Evolutionary conservation across 2,888 invertebrate genomes (phyloP).

Genomic region (Drosophila lacicola): DNA sequence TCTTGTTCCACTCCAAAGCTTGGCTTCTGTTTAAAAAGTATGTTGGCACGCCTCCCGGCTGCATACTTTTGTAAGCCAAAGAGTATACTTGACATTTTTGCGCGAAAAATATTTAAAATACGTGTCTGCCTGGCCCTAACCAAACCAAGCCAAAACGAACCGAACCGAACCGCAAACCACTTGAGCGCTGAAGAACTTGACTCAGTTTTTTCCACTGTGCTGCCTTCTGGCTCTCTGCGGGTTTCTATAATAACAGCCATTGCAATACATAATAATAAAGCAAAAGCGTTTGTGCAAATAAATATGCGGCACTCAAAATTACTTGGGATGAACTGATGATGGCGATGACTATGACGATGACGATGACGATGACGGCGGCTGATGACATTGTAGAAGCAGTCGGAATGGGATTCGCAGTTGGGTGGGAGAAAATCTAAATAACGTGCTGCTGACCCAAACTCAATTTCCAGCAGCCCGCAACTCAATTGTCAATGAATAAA

Average conservation of each 20-base stretch:
- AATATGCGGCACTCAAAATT: constrained; percentile 81
- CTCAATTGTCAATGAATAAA: constrained; percentile 83
- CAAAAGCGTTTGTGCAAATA: constrained; percentile 78
- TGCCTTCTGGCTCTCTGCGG: constrained; percentile 3
- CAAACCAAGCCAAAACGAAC: constrained; percentile 20
- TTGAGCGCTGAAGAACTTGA: constrained; percentile 28
- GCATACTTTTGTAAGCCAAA: constrained; percentile 64
- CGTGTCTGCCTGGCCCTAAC: constrained; percentile 30
- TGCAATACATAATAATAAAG: constrained; percentile 77
- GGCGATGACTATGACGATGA: constrained; percentile 38
- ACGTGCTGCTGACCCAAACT: constrained; percentile 66
- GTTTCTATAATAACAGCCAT: constrained; percentile 62
- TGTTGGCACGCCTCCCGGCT: constrained; percentile 12
- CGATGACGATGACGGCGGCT: constrained; percentile 17
- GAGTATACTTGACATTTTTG: constrained; percentile 74
- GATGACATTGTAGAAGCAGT: constrained; percentile 34
- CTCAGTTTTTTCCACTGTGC: constrained; percentile 17
- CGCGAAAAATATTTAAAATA: constrained; percentile 67
- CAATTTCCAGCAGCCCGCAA: constrained; percentile 79
- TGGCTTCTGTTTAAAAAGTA: constrained; percentile 30
- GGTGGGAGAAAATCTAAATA: constrained; percentile 45
- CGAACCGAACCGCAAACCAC: constrained; percentile 29
- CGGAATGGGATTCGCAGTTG: constrained; percentile 6
- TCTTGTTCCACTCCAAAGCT: not conserved
- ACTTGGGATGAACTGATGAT: constrained; percentile 73